Evolutionary conservation across 1,140 invertebrate species (phyloP).

Genomic region (Aleiodes sp.): DNA sequence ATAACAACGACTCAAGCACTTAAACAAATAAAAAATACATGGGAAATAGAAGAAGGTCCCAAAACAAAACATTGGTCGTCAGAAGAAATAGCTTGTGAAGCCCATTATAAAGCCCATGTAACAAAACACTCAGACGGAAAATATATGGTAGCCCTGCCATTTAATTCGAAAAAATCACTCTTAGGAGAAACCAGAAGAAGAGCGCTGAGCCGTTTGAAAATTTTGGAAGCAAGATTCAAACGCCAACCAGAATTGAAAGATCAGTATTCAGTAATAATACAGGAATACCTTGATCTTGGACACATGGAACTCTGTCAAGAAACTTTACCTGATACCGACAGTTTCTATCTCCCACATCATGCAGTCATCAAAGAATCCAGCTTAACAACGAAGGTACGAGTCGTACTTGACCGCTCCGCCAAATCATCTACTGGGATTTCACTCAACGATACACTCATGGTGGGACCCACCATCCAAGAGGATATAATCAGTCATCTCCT

Average conservation of each 20-base stretch:
- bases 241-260: slow-evolving; percentile 26
- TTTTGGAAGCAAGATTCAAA: slow-evolving; percentile 32
- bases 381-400: slow-evolving; percentile 38
- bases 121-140: no score
- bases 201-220: slow-evolving; percentile 36
- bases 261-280: slow-evolving; percentile 35
- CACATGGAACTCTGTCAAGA: slow-evolving; percentile 36
- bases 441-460: no score
- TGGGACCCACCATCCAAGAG: no score
- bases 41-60: no score
- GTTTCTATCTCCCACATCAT: slow-evolving; percentile 44
- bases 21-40: no score
- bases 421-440: no score
- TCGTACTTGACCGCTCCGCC: slow-evolving; percentile 47
- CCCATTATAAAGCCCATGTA: no score
- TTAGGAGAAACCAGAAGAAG: slow-evolving; percentile 29
- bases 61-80: no score
- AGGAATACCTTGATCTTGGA: slow-evolving; percentile 44
- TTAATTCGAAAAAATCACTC: not conserved
- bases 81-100: no score
- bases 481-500: no score
- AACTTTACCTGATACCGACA: not conserved
- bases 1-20: no score
- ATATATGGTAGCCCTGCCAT: slow-evolving; percentile 33
- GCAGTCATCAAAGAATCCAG: slow-evolving; percentile 41